Percentiles rank a stretch among this genome's conserved stretches.
These are phyloP conservation scores for Aphelinus atriplicis DNA, from an alignment of 1,140 invertebrate genomes.

Conservation along the genomic window DNA sequence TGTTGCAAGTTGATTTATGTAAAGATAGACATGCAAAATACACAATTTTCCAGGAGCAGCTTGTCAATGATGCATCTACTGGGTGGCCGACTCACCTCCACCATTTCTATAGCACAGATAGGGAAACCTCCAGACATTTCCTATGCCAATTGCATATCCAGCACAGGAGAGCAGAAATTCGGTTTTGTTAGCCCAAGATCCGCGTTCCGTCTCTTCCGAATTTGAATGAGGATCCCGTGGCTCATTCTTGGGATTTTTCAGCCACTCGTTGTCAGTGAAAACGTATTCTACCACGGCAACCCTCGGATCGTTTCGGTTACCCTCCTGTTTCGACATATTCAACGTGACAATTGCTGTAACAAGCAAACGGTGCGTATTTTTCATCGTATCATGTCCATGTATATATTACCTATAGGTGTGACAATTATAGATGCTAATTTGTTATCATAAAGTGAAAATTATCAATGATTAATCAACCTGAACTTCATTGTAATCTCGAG, in stretches of 20 bases:
- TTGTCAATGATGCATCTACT: no score
- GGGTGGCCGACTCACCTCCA: slow-evolving; percentile 59
- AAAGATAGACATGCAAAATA: no score
- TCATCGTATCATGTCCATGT: no score
- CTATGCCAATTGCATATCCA: slow-evolving; percentile 80
- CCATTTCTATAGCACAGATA: slow-evolving; percentile 77
- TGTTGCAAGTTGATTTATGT: no score
- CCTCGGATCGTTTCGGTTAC: background rate
- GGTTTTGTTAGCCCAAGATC: slow-evolving; percentile 74
- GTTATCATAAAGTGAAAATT: no score
- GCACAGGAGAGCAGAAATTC: slow-evolving; percentile 81
- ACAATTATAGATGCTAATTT: no score
- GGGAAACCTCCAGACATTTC: slow-evolving; percentile 81
- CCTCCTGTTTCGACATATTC: slow-evolving; percentile 8
- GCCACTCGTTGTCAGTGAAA: background rate
- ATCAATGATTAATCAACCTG: no score
- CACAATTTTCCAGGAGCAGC: no score
- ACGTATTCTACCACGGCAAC: slow-evolving; percentile 10
- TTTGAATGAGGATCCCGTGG: background rate
- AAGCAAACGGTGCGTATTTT: no score
- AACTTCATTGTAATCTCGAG: no score
- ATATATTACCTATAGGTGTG: no score
- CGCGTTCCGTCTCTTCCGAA: slow-evolving; percentile 54
- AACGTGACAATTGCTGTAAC: background rate
- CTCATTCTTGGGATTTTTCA: background rate